Conservation (phyloP, 2,888 invertebrate genomes). For the Sminthurinus aureus region DNA sequence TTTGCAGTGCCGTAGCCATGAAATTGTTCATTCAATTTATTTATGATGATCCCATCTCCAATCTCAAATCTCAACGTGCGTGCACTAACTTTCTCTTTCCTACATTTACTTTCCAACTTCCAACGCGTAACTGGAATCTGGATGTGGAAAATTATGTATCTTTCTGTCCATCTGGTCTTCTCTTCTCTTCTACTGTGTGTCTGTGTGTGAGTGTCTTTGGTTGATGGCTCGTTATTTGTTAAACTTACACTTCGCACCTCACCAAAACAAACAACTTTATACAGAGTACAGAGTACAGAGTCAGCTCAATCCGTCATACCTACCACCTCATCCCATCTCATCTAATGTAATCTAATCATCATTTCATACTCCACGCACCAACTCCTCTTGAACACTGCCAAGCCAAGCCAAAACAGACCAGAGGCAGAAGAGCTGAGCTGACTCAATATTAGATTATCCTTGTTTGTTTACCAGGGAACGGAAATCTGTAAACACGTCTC, state of each 20-base stretch:
- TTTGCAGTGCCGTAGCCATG: conserved; percentile 42
- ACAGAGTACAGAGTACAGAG: not conserved
- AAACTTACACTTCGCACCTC: conserved; percentile 36
- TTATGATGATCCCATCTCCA: conserved; percentile 27
- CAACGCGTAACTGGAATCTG: not conserved
- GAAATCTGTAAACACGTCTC: no score
- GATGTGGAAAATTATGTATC: not conserved
- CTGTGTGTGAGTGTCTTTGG: not conserved
- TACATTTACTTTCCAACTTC: not conserved
- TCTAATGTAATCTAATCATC: no score
- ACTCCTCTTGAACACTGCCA: no score
- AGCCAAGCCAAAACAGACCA: no score
- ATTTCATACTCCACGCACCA: no score
- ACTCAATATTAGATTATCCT: no score
- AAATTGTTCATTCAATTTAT: conserved; percentile 54
- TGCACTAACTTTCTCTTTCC: conserved; percentile 3
- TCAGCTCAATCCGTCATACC: not conserved
- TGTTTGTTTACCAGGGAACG: no score
- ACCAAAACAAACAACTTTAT: conserved; percentile 28
- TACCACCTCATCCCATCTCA: not conserved
- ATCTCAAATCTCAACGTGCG: conserved; percentile 20
- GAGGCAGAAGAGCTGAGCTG: no score
- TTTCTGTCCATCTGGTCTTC: not conserved
- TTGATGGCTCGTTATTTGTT: conserved; percentile 38
- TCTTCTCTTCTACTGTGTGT: no score